These are phyloP conservation scores for Crocodylus rhombifer DNA, from an alignment of 2,797 vertebrate genomes.

Conservation along the genomic window DNA sequence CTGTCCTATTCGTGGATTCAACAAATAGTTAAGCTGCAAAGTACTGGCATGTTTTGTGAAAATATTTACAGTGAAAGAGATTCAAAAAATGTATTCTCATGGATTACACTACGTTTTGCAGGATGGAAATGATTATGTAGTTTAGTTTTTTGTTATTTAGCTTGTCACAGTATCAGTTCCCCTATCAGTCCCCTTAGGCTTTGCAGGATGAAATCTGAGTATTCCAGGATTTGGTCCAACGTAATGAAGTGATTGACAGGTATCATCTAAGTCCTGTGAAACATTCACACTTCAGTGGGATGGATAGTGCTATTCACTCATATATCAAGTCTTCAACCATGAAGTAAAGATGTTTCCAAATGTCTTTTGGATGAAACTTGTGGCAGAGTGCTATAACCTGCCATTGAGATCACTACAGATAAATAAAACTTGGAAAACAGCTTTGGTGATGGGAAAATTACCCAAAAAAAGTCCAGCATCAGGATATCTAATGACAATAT, in stretches of 20 bases:
- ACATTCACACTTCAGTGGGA: too few relatives aligned
- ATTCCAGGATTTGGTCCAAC: not conserved
- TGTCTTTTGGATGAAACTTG: not conserved
- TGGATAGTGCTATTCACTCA: not conserved
- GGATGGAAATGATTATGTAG: not conserved
- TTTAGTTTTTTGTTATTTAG: not conserved
- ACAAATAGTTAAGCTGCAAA: not conserved
- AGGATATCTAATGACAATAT: not conserved
- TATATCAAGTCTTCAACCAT: not conserved
- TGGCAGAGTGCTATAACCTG: not conserved
- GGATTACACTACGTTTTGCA: not conserved
- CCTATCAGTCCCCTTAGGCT: not conserved
- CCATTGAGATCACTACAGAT: not conserved
- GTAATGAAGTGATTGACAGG: not conserved
- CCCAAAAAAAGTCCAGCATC: not conserved
- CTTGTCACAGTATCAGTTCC: not conserved
- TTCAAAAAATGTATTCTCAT: not conserved
- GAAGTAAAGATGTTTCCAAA: not conserved
- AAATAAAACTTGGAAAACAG: not conserved
- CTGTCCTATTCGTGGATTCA: not conserved
- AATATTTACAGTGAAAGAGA: not conserved
- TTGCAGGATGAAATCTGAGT: not conserved
- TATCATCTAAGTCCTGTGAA: not conserved
- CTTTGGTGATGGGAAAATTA: not conserved
- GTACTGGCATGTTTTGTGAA: not conserved